Evolutionary conservation across 2,113 vertebrate genomes (phyloP).

Genomic region (Thamnophis sirtalis): DNA sequence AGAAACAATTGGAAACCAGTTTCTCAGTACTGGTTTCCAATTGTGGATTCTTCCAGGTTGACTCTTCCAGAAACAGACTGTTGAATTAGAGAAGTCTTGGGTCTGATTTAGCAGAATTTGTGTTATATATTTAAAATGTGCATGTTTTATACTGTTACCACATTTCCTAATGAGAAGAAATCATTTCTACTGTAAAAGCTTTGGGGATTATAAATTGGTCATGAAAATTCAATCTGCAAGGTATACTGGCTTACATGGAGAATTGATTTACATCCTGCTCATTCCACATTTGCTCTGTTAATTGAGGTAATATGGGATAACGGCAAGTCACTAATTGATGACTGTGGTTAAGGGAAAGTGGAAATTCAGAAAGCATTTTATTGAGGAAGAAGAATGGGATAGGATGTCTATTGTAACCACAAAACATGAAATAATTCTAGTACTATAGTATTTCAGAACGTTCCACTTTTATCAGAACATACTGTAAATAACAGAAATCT

Average conservation of each 20-base stretch:
- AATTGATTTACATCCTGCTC: constrained; percentile 55
- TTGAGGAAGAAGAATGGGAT: constrained; percentile 50
- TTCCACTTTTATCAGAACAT: not conserved
- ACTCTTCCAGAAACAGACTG: not conserved
- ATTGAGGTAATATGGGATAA: constrained; percentile 57
- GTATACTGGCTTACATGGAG: constrained; percentile 17
- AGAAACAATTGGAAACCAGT: not conserved
- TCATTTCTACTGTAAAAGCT: constrained; percentile 21
- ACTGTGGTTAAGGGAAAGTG: constrained; percentile 54
- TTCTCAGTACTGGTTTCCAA: not conserved
- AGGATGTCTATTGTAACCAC: constrained; percentile 55
- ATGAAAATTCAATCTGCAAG: constrained; percentile 22
- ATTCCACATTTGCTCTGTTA: constrained; percentile 52
- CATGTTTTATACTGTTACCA: not conserved
- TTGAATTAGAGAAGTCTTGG: not conserved
- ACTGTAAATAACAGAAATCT: not conserved
- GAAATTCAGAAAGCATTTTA: constrained; percentile 45
- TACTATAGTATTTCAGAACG: not conserved
- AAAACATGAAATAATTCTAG: constrained; percentile 41
- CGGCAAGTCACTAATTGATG: constrained; percentile 58
- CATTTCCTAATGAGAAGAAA: constrained; percentile 33
- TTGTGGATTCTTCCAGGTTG: not conserved
- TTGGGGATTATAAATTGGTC: constrained; percentile 13
- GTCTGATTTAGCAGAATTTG: not conserved
- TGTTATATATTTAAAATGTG: not conserved